Evolutionary conservation across 2,797 vertebrate species (phyloP).

Genomic region (Bothrops alternatus): DNA sequence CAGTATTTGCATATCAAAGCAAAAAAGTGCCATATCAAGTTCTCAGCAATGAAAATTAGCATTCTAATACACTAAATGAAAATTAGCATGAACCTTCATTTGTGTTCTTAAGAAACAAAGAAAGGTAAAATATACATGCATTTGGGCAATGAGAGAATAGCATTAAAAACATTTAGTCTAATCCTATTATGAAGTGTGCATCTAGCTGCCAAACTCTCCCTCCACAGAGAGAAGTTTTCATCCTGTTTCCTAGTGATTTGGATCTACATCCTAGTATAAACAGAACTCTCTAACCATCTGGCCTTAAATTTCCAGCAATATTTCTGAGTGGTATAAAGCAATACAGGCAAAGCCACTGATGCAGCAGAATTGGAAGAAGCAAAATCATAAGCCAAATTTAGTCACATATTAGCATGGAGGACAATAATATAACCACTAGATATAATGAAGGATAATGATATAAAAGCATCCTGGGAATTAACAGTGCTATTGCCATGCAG

Average conservation of each 20-base stretch:
- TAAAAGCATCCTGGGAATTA: slow-evolving; percentile 49
- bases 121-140: background rate
- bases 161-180: background rate
- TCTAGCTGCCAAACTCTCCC: background rate
- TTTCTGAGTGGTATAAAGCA: background rate
- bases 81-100: background rate
- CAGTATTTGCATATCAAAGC: background rate
- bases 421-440: slow-evolving; percentile 62
- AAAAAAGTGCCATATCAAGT: background rate
- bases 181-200: background rate
- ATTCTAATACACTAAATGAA: background rate
- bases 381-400: slow-evolving; percentile 42
- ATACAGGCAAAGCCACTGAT: slow-evolving; percentile 25
- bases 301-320: background rate
- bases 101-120: background rate
- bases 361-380: slow-evolving; percentile 31
- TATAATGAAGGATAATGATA: slow-evolving; percentile 45
- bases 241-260: background rate
- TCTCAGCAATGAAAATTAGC: background rate
- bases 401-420: slow-evolving; percentile 20
- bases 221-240: rapidly evolving
- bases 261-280: background rate
- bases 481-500: slow-evolving; percentile 60
- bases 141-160: slow-evolving; percentile 3
- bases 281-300: background rate